Evolutionary conservation across 2,888 invertebrate genomes (phyloP).

Genomic region (Drosophila mercatorum): DNA sequence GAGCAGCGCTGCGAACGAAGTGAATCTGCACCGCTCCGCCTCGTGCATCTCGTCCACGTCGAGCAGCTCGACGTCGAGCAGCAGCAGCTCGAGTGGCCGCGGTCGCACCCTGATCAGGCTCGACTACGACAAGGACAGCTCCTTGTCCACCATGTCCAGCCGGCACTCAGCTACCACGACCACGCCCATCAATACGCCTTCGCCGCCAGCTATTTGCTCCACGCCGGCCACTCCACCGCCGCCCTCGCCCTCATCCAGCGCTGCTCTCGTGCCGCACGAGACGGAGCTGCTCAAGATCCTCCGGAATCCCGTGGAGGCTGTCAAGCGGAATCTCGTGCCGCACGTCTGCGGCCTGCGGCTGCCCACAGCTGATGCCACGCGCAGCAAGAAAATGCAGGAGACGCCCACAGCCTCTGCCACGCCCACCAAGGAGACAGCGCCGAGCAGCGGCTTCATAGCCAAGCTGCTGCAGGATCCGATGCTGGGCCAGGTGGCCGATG

Average conservation of each 20-base stretch:
- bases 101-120: constrained; percentile 83
- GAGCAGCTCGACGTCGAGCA: constrained; percentile 74
- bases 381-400: constrained; percentile 83
- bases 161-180: constrained; percentile 47
- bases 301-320: constrained; percentile 91
- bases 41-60: constrained; percentile 82
- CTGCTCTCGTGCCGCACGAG: constrained; percentile 79
- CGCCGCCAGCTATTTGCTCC: constrained; percentile 56
- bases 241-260: background rate
- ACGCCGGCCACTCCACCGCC: constrained; percentile 52
- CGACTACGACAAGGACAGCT: constrained; percentile 80
- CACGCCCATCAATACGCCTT: constrained; percentile 63
- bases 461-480: constrained; percentile 88
- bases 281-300: constrained; percentile 87
- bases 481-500: constrained; percentile 87
- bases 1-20: constrained; percentile 63
- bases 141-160: background rate
- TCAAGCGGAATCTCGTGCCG: constrained; percentile 90
- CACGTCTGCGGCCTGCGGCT: constrained; percentile 90
- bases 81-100: constrained; percentile 71
- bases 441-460: constrained; percentile 85
- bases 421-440: constrained; percentile 2
- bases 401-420: background rate
- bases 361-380: constrained; percentile 39
- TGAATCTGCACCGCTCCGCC: constrained; percentile 80